These are phyloP conservation scores for Brachyhypopomus occidentalis DNA, from an alignment of 2,113 vertebrate species.

Conservation along the genomic window DNA sequence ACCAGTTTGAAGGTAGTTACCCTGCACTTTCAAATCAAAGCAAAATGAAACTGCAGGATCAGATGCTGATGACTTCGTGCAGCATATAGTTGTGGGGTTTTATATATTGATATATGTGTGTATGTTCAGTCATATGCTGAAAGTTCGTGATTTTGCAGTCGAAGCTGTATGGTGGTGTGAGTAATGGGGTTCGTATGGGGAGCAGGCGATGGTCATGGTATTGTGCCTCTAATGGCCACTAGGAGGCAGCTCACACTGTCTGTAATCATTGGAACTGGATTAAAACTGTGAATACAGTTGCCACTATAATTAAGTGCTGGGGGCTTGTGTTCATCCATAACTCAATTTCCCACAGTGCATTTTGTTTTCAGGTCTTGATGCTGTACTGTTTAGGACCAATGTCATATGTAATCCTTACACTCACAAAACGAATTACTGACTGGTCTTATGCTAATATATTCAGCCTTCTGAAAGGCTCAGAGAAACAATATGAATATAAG, in stretches of 20 bases:
- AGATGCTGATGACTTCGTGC: conserved; percentile 2
- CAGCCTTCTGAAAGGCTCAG: background rate
- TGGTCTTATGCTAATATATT: background rate
- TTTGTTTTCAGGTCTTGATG: background rate
- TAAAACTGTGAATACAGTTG: background rate
- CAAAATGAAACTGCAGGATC: background rate
- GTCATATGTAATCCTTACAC: background rate
- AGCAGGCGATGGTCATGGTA: conserved; percentile 21
- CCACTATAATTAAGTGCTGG: background rate
- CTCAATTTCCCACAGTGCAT: conserved; percentile 16
- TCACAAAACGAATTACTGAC: background rate
- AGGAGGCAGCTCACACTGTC: conserved; percentile 40
- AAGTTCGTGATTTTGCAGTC: background rate
- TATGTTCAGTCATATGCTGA: background rate
- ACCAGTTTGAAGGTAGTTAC: background rate
- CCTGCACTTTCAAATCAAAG: background rate
- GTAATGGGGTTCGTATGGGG: conserved; percentile 54
- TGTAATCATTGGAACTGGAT: conserved; percentile 10
- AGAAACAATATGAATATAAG: background rate
- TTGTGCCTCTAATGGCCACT: conserved; percentile 21
- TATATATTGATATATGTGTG: background rate
- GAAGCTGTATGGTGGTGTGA: conserved; percentile 20
- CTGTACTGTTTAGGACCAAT: no score
- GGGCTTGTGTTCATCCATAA: background rate
- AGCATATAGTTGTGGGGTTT: background rate